phyloP scores from a whole-genome alignment of 1,140 invertebrate genomes.

The Wasmannia auropunctata region DNA sequence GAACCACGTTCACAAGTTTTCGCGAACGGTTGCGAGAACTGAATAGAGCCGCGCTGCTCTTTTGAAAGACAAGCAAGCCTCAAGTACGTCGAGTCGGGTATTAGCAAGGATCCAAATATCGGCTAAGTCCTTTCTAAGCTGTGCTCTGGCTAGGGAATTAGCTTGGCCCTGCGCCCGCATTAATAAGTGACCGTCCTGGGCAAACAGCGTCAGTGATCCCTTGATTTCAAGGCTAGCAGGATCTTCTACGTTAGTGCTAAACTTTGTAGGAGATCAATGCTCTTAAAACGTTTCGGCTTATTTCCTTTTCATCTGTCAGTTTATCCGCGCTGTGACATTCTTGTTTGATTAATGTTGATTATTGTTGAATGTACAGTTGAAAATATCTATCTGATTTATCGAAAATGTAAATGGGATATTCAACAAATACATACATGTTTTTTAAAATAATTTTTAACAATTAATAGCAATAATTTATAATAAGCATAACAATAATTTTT shows the following conservation, averaged over 20 bases:
- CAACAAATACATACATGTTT: background rate
- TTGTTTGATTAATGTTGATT: background rate
- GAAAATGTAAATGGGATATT: background rate
- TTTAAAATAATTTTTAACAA: background rate
- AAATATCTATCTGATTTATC: background rate
- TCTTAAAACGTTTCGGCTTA: conserved; percentile 46
- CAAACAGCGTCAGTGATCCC: conserved; percentile 71
- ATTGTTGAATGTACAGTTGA: background rate
- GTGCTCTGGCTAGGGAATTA: conserved; percentile 70
- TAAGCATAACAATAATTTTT: too few relatives aligned
- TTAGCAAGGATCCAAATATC: conserved; percentile 73
- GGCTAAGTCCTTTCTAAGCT: conserved; percentile 74
- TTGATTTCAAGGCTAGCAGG: conserved; percentile 68
- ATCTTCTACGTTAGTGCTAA: conserved; percentile 62
- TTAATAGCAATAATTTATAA: too few relatives aligned
- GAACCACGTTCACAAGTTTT: background rate
- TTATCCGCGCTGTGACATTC: background rate
- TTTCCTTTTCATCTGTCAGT: background rate
- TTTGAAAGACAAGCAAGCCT: conserved; percentile 46
- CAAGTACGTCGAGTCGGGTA: conserved; percentile 64
- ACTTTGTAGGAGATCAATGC: conserved; percentile 58
- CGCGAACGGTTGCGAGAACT: background rate
- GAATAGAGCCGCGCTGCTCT: conserved; percentile 8
- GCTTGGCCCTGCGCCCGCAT: conserved; percentile 75
- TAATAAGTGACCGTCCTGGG: conserved; percentile 76